Evolutionary conservation across 2,797 vertebrate genomes (phyloP), one percentile per base, ranked within the genome.

Genomic region (Champsocephalus gunnari): DNA sequence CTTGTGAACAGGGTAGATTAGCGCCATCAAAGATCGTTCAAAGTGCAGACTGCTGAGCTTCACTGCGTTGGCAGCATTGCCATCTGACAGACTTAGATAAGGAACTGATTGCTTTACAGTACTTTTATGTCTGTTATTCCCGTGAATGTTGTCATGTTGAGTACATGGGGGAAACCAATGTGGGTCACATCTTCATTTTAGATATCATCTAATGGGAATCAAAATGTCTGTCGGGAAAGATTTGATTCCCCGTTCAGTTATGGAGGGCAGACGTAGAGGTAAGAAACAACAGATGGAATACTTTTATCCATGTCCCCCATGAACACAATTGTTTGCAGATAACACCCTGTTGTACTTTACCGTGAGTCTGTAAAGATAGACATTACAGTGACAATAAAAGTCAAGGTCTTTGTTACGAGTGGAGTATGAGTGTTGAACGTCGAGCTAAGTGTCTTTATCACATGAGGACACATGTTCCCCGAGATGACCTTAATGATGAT

Each of bases 11-110:
- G 56, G 67, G 48, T 32, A 66, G 83, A 85, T 85, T 87, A 80
- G 65, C 72, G 74, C 75, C 84, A 82, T 80, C 77, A 84, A 82
- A 82, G 81, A 75, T 77, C 65, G 82, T 81, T 79, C 66, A 82
- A 57, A 85, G 83, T 81, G 78, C 59, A 79, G 47, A 85, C 73
- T 64, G 79, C 66, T 79, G 64, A 83, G 75, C 79, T 72, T 55
- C 24, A 65, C 64, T 71, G 77, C 73, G 61, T 68, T 80, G 72
- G 73, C 76, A 82, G 71, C 64, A 54, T 61, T 63, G 62, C 73
- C 43, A 51, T 77, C 77, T 84, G 82, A 85, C 66, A 82, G 75
- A 83, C 80, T 82, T 56, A 81, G 84, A 87, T 75, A 82, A 83
- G 63, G 76, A 81, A 74, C 34, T 57, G 75, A 82, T 82, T 81